Base-by-base conservation (phyloP, 2,888 invertebrate species). In the Drosophila stalkeri region DNA sequence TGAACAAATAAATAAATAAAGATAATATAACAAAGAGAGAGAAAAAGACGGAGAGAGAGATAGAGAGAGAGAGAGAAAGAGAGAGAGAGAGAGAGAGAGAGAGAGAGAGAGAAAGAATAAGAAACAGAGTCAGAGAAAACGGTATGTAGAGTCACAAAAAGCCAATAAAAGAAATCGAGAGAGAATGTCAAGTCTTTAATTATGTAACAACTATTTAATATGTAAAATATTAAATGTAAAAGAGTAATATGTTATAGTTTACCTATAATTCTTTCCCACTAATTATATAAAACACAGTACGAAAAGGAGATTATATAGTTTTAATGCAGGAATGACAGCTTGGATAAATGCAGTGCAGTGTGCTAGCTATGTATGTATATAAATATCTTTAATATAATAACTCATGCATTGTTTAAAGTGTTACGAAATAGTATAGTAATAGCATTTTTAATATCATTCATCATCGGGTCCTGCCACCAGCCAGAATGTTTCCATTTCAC, bases 401-500 rank as follows among this genome's bases (percentile, higher is more conserved):
- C 27, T 27, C 5, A 27, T 6, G 27, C 6, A 27, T 27, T 5
- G 16, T 37, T 16, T 37, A 5, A 41, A n/a, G 7, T 43, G n/a
- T 51, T 52, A 31, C 18, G 49, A 49, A 16, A 33, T 5, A 20
- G 16, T 37, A 44, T 31, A 56, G 56, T 33, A 56, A 56, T 33
- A 11, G 7, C 3, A 57, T 33, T 54, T 54, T 51, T 16, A 11
- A 5, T 16, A 11, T 46, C 1, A n/a, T 70, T 70, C 75, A 11
- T 66, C 69, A 47, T 68, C 68, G 52, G 94, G 92, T 90, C 95
- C 95, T 6, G 95, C 95, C 82, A 95, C 94, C 64, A 97, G 92
- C 97, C 97, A 97, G 92, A 95, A 97, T 0, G 97, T 97, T 91
- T 96, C 95, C 97, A 98, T 97, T 91, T 96, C 95, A 39, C 98